phyloP scores from a whole-genome alignment of 2,888 invertebrate genomes.

The Periphyllus acericola region DNA sequence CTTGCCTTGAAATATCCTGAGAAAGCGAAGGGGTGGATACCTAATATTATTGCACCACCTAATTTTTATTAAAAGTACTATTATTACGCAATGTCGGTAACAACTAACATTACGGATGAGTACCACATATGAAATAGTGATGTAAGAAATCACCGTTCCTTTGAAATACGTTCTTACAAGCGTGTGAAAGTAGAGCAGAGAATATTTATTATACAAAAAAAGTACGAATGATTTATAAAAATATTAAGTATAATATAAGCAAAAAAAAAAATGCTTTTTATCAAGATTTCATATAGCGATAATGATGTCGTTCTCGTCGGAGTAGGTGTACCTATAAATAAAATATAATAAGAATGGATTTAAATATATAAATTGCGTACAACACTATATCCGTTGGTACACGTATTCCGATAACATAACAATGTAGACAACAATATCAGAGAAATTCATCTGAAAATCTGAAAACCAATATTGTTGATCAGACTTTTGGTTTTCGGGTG shows the following conservation, averaged over 20 bases:
- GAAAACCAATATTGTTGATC: too few species aligned
- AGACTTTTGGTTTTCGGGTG: not conserved
- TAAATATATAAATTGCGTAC: not conserved
- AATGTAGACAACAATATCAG: too few species aligned
- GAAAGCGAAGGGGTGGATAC: not conserved
- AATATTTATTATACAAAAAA: conserved; percentile 5
- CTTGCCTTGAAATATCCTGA: not conserved
- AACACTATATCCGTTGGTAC: too few species aligned
- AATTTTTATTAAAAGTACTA: not conserved
- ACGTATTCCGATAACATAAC: too few species aligned
- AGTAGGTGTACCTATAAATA: not conserved
- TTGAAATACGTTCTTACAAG: not conserved
- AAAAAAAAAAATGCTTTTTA: not conserved
- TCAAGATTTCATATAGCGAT: not conserved
- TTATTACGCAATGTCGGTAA: conserved; percentile 45
- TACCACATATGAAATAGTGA: conserved; percentile 49
- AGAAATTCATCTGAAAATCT: too few species aligned
- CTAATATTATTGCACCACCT: not conserved
- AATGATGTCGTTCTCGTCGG: not conserved
- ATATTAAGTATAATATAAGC: not conserved
- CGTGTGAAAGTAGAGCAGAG: conserved; percentile 49
- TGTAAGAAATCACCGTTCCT: conserved; percentile 44
- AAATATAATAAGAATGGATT: not conserved
- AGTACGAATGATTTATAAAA: not conserved
- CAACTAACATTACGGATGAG: conserved; percentile 49